phyloP scores from a whole-genome alignment of 2,797 vertebrate species.

The Pempheris klunzingeri region DNA sequence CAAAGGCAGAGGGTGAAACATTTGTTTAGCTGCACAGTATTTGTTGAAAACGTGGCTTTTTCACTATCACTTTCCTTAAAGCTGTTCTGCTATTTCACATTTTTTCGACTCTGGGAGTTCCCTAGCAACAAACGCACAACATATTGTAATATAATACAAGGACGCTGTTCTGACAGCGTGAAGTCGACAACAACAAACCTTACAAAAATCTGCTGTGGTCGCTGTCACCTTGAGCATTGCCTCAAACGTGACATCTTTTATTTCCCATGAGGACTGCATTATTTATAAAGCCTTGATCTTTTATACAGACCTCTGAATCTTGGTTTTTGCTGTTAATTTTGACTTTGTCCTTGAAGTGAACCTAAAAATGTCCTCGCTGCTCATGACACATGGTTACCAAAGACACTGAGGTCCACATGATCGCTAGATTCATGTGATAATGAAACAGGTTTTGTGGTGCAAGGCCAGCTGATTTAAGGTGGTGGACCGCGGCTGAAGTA shows the following conservation, averaged over 20 bases:
- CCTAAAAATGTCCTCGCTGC: background rate
- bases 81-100: background rate
- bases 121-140: background rate
- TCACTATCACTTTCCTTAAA: background rate
- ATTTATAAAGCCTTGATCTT: background rate
- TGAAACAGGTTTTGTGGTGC: background rate
- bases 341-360: conserved; percentile 38
- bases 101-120: background rate
- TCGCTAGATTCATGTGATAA: background rate
- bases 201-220: background rate
- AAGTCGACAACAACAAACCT: background rate
- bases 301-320: conserved; percentile 18
- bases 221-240: background rate
- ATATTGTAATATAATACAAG: background rate
- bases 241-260: conserved; percentile 14
- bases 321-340: conserved; percentile 18
- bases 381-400: background rate
- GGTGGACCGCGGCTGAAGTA: background rate
- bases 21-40: background rate
- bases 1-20: background rate
- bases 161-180: background rate
- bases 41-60: background rate
- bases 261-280: conserved; percentile 18
- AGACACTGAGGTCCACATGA: conserved; percentile 13
- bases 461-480: background rate